Evolutionary conservation across 2,888 invertebrate species (phyloP).

Genomic region (Listrodromus nycthemerus): DNA sequence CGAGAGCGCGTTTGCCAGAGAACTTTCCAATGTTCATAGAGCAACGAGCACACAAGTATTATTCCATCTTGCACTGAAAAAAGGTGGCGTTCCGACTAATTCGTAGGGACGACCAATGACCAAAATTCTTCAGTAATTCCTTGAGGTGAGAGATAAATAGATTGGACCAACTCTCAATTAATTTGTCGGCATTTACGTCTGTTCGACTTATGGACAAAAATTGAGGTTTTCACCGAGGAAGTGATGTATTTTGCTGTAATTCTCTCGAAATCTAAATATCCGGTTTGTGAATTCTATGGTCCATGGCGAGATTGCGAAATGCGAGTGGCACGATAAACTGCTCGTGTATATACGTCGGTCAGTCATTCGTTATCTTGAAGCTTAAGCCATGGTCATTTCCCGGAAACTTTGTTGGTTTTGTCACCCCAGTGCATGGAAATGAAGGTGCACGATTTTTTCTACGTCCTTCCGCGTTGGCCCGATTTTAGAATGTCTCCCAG

Average conservation of each 20-base stretch:
- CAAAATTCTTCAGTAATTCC: too few species aligned
- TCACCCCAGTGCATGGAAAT: slow-evolving; percentile 1
- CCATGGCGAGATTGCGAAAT: too few species aligned
- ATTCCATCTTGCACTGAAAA: not conserved
- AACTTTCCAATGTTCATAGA: slow-evolving; percentile 23
- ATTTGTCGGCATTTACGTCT: not conserved
- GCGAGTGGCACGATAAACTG: not conserved
- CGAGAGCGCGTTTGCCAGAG: not conserved
- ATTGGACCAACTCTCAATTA: not conserved
- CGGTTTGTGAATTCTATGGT: not conserved
- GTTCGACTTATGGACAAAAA: not conserved
- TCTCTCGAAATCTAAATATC: not conserved
- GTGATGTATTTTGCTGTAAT: not conserved
- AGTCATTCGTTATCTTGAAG: not conserved
- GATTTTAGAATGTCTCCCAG: slow-evolving; percentile 63
- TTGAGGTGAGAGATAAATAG: too few species aligned
- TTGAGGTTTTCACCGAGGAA: not conserved
- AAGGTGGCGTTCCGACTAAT: not conserved
- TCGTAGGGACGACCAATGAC: not conserved
- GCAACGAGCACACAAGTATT: not conserved
- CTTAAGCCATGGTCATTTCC: not conserved
- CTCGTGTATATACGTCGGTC: not conserved
- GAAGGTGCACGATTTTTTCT: not conserved
- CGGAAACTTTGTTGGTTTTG: slow-evolving; percentile 1
- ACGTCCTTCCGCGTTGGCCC: not conserved